Conservation (phyloP, 2,888 invertebrate species). For the Podotricha telesiphe region DNA sequence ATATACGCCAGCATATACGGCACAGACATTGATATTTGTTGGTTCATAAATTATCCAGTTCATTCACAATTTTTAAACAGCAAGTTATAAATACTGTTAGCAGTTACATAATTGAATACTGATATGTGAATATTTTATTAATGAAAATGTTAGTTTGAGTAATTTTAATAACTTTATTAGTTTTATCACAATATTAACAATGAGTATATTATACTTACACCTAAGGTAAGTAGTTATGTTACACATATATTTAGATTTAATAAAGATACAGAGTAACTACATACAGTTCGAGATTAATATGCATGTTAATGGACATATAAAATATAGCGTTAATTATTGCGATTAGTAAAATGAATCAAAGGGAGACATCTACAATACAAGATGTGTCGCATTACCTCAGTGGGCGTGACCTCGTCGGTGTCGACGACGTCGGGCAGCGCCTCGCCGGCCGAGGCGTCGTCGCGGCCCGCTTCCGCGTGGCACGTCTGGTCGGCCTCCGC, state of each 20-base stretch:
- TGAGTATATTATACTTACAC: neutral
- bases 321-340: conserved; percentile 44
- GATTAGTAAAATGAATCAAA: conserved; percentile 69
- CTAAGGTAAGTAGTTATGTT: neutral
- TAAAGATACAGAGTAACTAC: neutral
- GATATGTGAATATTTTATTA: neutral
- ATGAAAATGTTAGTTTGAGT: conserved; percentile 12
- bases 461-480: conserved; percentile 58
- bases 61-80: too few relatives aligned
- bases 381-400: conserved; percentile 79
- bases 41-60: too few relatives aligned
- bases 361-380: conserved; percentile 79
- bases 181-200: conserved; percentile 6
- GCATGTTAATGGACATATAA: neutral
- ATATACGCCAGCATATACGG: too few relatives aligned
- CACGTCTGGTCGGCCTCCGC: conserved; percentile 92
- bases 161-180: conserved; percentile 14
- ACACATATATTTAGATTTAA: neutral
- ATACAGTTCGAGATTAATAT: neutral
- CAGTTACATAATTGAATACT: neutral
- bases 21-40: too few relatives aligned
- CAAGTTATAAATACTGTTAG: neutral
- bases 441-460: conserved; percentile 54
- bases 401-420: conserved; percentile 78
- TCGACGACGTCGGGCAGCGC: conserved; percentile 77